Conservation (phyloP, 2,888 invertebrate species). For the Thymelicus sylvestris region DNA sequence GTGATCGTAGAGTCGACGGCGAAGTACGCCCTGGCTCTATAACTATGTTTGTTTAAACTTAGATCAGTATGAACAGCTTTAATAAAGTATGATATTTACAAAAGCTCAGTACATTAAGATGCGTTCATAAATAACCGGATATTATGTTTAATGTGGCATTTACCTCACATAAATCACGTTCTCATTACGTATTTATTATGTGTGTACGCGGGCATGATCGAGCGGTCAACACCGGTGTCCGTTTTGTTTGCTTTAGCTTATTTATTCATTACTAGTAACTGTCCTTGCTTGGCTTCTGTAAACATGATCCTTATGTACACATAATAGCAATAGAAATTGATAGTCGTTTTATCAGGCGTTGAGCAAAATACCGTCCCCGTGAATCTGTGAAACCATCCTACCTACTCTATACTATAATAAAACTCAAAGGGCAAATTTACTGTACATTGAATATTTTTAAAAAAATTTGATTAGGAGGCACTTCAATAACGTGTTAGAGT, state of each 20-base stretch:
- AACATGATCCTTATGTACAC: too few species aligned
- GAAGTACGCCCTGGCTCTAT: neutral
- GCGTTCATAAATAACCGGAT: neutral
- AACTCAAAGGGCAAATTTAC: too few species aligned
- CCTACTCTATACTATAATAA: too few species aligned
- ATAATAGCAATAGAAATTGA: too few species aligned
- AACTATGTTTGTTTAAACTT: neutral
- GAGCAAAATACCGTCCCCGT: too few species aligned
- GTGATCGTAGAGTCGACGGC: neutral
- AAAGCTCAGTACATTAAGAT: neutral
- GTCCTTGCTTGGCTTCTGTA: too few species aligned
- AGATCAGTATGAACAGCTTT: neutral
- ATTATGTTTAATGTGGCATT: neutral
- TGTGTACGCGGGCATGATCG: neutral
- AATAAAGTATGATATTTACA: neutral
- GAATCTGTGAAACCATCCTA: too few species aligned
- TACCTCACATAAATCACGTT: slow-evolving; percentile 1
- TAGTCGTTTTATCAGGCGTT: too few species aligned
- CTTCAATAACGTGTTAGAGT: too few species aligned
- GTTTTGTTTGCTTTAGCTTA: neutral
- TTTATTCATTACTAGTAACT: neutral
- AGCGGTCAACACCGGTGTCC: neutral
- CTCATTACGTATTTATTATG: slow-evolving; percentile 1
- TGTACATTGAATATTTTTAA: too few species aligned
- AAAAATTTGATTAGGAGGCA: too few species aligned